Evolutionary conservation across 1,140 invertebrate species (phyloP), one percentile per base, ranked within the genome.

Genomic region (Sycophila sp.): DNA sequence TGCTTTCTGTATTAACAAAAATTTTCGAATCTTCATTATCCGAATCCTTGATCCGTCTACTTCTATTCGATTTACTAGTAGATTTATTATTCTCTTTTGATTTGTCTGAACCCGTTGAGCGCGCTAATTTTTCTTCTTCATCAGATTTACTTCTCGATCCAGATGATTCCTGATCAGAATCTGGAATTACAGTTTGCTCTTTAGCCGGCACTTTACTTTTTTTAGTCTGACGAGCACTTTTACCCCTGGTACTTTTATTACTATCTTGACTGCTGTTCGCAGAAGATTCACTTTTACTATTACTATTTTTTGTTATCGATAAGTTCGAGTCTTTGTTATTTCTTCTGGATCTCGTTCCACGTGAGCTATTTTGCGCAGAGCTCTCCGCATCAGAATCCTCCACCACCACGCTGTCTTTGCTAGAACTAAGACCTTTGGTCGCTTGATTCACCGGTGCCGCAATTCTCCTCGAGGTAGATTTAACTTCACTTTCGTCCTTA

Each of bases 391-490:
- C 36, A 4, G 42, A 49, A 36, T 59, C 2, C 4, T 62, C 58
- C 24, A 51, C 2, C 34, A 36, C 4, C 8, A 62, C 17, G 22
- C 62, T 69, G 4, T 69, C 49, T 69, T 69, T 69, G 49, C 47
- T 69, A 1, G 19, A 58, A 17, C 24, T 56, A 7, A 4, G 26
- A 4, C 26, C 28, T 30, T 34, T 56, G 1, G 32, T 36, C 13
- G 7, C 22, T 11, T 32, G n/a, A n/a, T 4, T 56, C 2, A 4
- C 17, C 26, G 30, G 7, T 17, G 42, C 17, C 19, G 19, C 17
- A 22, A 22, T 17, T 42, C 40, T 42, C 4, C 40, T 8, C 19
- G n/a, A 6, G 19, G 40, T 42, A 17, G 6, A 17, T 6, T 6
- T 17, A 6, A 1, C 19, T 2, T 42, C 13, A 11, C 42, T 22